phyloP scores from a whole-genome alignment of 2,888 invertebrate genomes.

The Chrysomela aeneicollis region DNA sequence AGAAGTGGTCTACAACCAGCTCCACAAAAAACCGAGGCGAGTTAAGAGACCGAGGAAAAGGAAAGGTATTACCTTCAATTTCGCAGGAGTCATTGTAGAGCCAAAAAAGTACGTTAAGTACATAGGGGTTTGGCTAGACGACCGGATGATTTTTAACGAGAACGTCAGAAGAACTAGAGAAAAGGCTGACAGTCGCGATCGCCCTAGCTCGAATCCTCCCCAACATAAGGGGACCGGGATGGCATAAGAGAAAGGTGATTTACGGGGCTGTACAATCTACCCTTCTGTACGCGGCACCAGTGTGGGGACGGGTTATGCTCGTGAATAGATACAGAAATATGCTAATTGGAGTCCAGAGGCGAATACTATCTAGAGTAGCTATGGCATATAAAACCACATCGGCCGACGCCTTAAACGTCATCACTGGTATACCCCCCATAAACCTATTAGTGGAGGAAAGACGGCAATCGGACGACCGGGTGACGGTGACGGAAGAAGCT shows the following conservation, averaged over 20 bases:
- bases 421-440: constrained; percentile 26
- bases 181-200: constrained; percentile 6
- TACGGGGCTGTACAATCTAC: constrained; percentile 17
- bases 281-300: constrained; percentile 29
- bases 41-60: constrained; percentile 11
- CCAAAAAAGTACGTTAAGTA: too few species aligned
- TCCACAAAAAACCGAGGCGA: constrained; percentile 24
- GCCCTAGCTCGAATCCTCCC: constrained; percentile 23
- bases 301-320: constrained; percentile 24
- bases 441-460: constrained; percentile 28
- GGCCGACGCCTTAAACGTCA: constrained; percentile 26
- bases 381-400: constrained; percentile 31
- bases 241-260: constrained; percentile 13
- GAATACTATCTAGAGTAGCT: constrained; percentile 22
- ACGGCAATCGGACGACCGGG: background rate
- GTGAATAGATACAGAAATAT: constrained; percentile 19
- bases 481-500: background rate
- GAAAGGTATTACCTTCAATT: background rate
- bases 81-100: background rate
- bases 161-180: constrained; percentile 14
- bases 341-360: constrained; percentile 22
- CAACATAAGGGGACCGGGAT: constrained; percentile 22
- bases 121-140: constrained; percentile 22
- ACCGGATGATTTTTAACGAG: background rate
- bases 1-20: constrained; percentile 17